Conservation (phyloP, 2,797 vertebrate genomes). For the Microtus obscurus region DNA sequence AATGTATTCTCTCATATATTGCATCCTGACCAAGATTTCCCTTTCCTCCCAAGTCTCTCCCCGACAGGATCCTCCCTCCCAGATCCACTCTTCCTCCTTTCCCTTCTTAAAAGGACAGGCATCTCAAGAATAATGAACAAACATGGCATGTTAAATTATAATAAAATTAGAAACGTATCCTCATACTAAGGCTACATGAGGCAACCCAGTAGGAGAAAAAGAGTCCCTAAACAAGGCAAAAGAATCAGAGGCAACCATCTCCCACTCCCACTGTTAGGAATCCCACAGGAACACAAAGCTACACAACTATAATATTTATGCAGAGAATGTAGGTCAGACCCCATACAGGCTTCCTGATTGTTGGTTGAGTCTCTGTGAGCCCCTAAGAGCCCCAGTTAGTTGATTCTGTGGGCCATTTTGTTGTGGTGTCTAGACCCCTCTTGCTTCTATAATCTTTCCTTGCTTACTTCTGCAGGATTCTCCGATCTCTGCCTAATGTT, state of each 20-base stretch:
- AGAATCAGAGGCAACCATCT: background rate
- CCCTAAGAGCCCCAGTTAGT: background rate
- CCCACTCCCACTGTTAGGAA: background rate
- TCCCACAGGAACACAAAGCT: background rate
- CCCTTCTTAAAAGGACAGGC: background rate
- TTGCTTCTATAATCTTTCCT: background rate
- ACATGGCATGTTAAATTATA: background rate
- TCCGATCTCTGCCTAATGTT: background rate
- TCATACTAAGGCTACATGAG: background rate
- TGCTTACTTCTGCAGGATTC: background rate
- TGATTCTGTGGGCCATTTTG: background rate
- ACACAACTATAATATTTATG: background rate
- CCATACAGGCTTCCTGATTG: background rate
- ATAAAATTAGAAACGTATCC: background rate
- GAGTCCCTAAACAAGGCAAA: background rate
- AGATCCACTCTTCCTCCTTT: background rate
- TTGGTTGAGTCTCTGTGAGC: background rate
- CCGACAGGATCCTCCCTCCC: background rate
- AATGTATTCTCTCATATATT: background rate
- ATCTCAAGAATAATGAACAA: background rate
- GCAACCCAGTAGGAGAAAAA: background rate
- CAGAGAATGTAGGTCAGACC: background rate
- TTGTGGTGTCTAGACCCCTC: background rate
- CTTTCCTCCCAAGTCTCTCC: background rate
- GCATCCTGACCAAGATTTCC: background rate